Percentiles rank a stretch among this genome's conserved stretches.
These are phyloP conservation scores for Nudaria mundana DNA, from an alignment of 2,888 invertebrate species.

Conservation along the genomic window DNA sequence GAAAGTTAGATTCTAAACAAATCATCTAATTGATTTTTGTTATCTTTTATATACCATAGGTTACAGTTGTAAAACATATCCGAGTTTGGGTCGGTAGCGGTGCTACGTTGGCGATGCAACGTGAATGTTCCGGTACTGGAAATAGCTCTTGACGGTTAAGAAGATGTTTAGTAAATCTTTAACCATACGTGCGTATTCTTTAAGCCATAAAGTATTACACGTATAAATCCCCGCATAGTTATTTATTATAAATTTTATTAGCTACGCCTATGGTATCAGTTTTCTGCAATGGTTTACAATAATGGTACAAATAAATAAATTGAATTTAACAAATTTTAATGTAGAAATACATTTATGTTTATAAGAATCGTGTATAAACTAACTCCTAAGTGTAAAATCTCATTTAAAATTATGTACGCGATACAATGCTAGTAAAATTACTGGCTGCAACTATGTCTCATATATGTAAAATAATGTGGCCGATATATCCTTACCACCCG, in stretches of 20 bases:
- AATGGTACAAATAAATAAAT: slow-evolving; percentile 8
- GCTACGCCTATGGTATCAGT: slow-evolving; percentile 1
- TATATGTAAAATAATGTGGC: slow-evolving; percentile 81
- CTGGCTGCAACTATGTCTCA: slow-evolving; percentile 75
- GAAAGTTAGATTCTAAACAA: too few species aligned
- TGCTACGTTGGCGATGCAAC: too few species aligned
- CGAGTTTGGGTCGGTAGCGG: too few species aligned
- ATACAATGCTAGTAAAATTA: slow-evolving; percentile 53
- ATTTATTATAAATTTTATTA: slow-evolving; percentile 10
- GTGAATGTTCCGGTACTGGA: too few species aligned
- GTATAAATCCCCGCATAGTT: background rate
- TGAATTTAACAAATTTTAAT: slow-evolving; percentile 6
- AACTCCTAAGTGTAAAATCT: slow-evolving; percentile 21
- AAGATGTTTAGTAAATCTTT: too few species aligned
- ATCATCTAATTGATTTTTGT: too few species aligned
- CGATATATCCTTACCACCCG: slow-evolving; percentile 70
- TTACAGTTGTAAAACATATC: too few species aligned
- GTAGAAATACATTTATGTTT: slow-evolving; percentile 4
- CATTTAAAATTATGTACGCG: slow-evolving; percentile 29
- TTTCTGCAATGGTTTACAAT: slow-evolving; percentile 1
- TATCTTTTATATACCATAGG: too few species aligned
- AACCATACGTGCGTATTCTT: background rate
- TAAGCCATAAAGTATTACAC: background rate
- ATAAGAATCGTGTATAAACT: slow-evolving; percentile 1
- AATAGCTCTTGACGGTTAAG: too few species aligned